These are phyloP conservation scores for Anastrepha ludens DNA, from an alignment of 1,140 invertebrate genomes.

Conservation along the genomic window DNA sequence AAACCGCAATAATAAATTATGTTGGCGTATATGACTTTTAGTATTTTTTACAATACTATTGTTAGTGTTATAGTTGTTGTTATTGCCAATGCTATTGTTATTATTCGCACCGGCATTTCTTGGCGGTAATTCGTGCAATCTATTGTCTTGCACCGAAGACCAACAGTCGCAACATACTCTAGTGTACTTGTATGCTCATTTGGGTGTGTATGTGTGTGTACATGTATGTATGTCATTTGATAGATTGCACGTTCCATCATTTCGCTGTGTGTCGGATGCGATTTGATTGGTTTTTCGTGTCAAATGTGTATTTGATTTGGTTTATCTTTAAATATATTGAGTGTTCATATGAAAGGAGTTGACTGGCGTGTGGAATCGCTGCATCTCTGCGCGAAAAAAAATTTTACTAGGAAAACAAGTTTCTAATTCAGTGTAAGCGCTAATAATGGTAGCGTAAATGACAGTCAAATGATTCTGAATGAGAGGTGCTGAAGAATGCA, in stretches of 20 bases:
- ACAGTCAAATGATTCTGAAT: too few relatives aligned
- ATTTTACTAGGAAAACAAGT: too few relatives aligned
- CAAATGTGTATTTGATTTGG: conserved; percentile 35
- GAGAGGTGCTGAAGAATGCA: too few relatives aligned
- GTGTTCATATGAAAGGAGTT: background rate
- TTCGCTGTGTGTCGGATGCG: conserved; percentile 9
- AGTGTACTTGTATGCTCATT: too few relatives aligned
- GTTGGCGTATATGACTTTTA: conserved; percentile 16
- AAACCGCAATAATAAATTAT: conserved; percentile 52
- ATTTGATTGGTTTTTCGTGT: conserved; percentile 41
- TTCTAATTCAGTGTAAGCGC: too few relatives aligned
- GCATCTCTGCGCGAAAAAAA: too few relatives aligned
- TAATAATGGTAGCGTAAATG: too few relatives aligned
- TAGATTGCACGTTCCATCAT: conserved; percentile 48
- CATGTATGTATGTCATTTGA: conserved; percentile 34
- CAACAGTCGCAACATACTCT: background rate
- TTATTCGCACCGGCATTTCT: conserved; percentile 36
- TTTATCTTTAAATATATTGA: conserved; percentile 42
- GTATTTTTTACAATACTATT: conserved; percentile 11
- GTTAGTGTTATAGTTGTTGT: conserved; percentile 40
- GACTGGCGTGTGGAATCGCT: too few relatives aligned
- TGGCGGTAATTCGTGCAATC: background rate
- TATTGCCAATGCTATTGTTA: conserved; percentile 43
- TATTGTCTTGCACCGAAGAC: conserved; percentile 1
- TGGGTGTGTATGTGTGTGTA: background rate